Evolutionary conservation across 1,140 invertebrate genomes (phyloP), one percentile per base, ranked within the genome.

Genomic region (Planococcus citri): DNA sequence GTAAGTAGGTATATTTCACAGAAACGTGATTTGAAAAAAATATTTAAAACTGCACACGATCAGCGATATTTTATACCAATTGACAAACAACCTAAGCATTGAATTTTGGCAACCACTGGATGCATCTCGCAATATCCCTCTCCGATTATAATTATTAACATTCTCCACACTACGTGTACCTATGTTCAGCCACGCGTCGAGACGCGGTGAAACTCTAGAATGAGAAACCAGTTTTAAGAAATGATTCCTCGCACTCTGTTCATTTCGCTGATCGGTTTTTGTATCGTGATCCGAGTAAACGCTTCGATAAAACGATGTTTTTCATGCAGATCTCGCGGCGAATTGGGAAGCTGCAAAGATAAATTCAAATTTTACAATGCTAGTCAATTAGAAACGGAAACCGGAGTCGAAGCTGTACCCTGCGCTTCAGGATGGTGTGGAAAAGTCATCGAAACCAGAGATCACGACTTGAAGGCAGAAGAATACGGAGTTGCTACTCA

Each of bases 401-500:
- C 86, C 74, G 90, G 90, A 6, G 84, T 94, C 0, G 83, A 88
- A 72, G 84, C 87, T 1, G 82, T 87, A 8, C 90, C 91, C 0
- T 96, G 93, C 77, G 89, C 90, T 10, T 93, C 91, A 8, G 92
- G 92, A 27, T 96, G 93, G 93, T 96, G 93, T 76, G 89, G 88
- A 9, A 96, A 95, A 82, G 86, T 92, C 51, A 85, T 94, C 24
- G 92, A 95, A 79, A 89, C 87, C 37, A 83, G 84, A 72, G 74
- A 76, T 71, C 85, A 85, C 76, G 80, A 86, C 64, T 84, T 85
- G 71, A 85, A 88, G 78, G 83, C 85, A 77, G 81, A 82, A 77
- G 92, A 94, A 78, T 93, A 92, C 78, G 91, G 90, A 70, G 83
- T 86, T 41, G 92, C 92, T 17, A 93, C 90, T 1, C 87, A 95